Evolutionary conservation across 2,113 vertebrate genomes (phyloP), one percentile per base, ranked within the genome.

Genomic region (Neodontobutis hainanensis): DNA sequence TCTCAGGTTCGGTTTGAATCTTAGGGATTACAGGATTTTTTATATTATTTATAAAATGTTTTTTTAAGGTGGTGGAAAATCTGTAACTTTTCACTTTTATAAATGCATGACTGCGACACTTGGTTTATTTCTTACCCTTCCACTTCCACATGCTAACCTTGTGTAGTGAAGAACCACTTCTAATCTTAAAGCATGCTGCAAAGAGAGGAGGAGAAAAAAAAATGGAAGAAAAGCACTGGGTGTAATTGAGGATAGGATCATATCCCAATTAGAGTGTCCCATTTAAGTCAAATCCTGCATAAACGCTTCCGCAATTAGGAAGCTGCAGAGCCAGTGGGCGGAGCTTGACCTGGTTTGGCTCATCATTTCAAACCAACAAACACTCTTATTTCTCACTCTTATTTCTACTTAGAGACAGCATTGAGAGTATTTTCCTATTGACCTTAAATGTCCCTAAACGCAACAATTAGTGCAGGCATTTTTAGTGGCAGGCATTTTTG

Each of bases 111-210:
- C 11, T 51, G 19, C 40, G 42, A 73, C 58, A 49, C 40, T 56
- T 15, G 51, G 5, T 49, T 43, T 16, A 0, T 42, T 47, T 62
- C 72, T 68, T 5, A 11, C 61, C 80, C 48, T 5, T 40, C 65
- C 78, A 61, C 78, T 60, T 51, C 74, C 78, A 44, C 43, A 61
- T 55, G 58, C 70, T 44, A 44, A 77, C 61, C 76, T 11, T 44
- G 61, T 48, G 19, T 65, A n/a, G n/a, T n/a, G n/a, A n/a, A n/a
- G n/a, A n/a, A n/a, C 15, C 14, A 9, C 35, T 58, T 55, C 43
- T 58, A 38, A 46, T 62, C 56, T 62, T 45, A 61, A 77, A 62
- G 14, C 43, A 19, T 34, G 50, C 27, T 59, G 46, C 34, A 12
- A 14, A 55, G 40, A 64, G 66, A 66, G 51, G 4, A 60, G 19